A percentile compares a stretch with the other conserved stretches of the same genome.
Evolutionary conservation across 1,140 invertebrate genomes (phyloP).

Genomic region (Drosophila elegans): DNA sequence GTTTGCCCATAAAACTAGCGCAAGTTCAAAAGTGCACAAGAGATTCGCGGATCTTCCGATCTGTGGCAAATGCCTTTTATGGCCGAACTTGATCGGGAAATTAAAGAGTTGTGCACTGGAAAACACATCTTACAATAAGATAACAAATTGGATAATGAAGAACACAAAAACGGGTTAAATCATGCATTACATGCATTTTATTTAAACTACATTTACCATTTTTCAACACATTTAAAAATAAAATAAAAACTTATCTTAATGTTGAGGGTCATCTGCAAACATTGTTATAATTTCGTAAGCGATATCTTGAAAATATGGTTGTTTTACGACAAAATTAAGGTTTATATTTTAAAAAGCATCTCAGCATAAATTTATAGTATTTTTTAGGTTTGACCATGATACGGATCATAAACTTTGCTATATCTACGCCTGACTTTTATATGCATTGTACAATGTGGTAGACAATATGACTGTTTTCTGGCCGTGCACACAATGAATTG

Average conservation of each 20-base stretch:
- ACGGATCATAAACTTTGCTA: slow-evolving; percentile 9
- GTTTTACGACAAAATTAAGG: no score
- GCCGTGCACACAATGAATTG: slow-evolving; percentile 10
- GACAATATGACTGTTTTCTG: slow-evolving; percentile 20
- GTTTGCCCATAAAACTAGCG: slow-evolving; percentile 22
- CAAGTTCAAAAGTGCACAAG: slow-evolving; percentile 44
- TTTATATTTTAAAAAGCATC: no score
- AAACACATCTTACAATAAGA: not conserved
- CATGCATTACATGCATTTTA: not conserved
- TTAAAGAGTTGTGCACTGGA: slow-evolving; percentile 3
- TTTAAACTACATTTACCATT: not conserved
- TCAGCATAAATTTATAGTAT: not conserved
- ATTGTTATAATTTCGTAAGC: no score
- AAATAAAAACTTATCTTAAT: no score
- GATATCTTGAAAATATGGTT: no score
- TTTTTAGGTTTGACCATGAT: slow-evolving; percentile 16
- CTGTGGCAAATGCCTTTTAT: slow-evolving; percentile 34
- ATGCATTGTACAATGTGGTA: not conserved
- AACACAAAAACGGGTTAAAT: not conserved
- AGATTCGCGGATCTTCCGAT: slow-evolving; percentile 15
- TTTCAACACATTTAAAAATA: not conserved
- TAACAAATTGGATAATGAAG: not conserved
- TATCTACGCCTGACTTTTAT: not conserved
- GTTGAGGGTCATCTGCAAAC: no score
- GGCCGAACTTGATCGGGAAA: slow-evolving; percentile 18